Evolutionary conservation across 2,113 vertebrate species (phyloP).

Genomic region (Lamprologus lemairii): DNA sequence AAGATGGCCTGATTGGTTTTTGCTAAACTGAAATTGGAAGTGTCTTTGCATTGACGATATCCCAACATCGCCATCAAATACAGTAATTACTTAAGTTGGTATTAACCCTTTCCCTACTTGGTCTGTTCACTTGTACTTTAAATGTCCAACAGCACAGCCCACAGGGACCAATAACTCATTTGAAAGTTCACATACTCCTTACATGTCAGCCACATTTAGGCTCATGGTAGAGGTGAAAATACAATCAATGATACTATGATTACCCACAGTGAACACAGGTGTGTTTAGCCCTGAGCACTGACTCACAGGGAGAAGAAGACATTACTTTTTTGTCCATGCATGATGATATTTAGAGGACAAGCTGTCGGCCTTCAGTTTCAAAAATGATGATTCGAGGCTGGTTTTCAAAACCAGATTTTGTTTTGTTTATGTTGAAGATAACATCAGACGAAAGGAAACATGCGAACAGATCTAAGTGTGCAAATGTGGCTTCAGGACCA

Average conservation of each 20-base stretch:
- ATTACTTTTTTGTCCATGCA: not conserved
- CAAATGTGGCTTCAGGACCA: not conserved
- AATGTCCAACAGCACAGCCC: not conserved
- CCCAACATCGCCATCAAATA: not conserved
- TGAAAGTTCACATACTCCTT: not conserved
- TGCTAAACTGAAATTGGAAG: not conserved
- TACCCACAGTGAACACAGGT: not conserved
- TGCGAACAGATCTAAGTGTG: not conserved
- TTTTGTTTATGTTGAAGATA: not conserved
- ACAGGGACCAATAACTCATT: constrained; percentile 5
- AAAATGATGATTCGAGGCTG: not conserved
- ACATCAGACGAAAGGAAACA: not conserved
- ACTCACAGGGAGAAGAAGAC: not conserved
- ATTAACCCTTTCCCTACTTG: not conserved
- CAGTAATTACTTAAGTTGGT: not conserved
- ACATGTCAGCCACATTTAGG: not conserved
- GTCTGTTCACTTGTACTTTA: not conserved
- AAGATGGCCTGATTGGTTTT: not conserved
- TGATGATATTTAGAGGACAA: not conserved
- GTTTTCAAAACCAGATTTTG: not conserved
- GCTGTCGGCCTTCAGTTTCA: not conserved
- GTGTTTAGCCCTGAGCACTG: not conserved
- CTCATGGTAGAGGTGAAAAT: not conserved
- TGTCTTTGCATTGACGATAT: not conserved
- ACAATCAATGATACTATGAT: not conserved